Evolutionary conservation across 1,140 invertebrate genomes (phyloP).

Genomic region (Trigoniulus corallinus): DNA sequence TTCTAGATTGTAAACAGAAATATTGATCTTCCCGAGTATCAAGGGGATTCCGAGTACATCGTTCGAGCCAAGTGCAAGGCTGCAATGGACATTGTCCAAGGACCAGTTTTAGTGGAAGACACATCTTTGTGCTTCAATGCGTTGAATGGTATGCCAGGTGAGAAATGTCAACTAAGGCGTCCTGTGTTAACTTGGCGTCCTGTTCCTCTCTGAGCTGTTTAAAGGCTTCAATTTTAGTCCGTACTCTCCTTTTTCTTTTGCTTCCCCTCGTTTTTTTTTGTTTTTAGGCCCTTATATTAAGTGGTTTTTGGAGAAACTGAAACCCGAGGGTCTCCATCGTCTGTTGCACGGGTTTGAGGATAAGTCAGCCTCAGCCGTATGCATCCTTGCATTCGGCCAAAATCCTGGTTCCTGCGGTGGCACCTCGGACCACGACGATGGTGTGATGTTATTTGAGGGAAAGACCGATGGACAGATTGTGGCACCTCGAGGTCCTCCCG

Average conservation of each 20-base stretch:
- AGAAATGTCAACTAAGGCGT: no score
- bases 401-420: slow-evolving; percentile 25
- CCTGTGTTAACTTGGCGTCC: no score
- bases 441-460: slow-evolving; percentile 47
- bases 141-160: slow-evolving; percentile 64
- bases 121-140: slow-evolving; percentile 90
- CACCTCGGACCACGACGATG: no score
- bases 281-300: slow-evolving; percentile 82
- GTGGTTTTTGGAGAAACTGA: slow-evolving; percentile 86
- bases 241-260: background rate
- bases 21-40: slow-evolving; percentile 81
- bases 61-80: slow-evolving; percentile 64
- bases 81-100: slow-evolving; percentile 53
- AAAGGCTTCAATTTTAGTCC: background rate
- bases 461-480: slow-evolving; percentile 73
- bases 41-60: slow-evolving; percentile 79
- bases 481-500: slow-evolving; percentile 46
- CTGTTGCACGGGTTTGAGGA: slow-evolving; percentile 75
- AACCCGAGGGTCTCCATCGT: slow-evolving; percentile 60
- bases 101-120: slow-evolving; percentile 84
- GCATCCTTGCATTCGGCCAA: slow-evolving; percentile 66
- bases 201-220: background rate
- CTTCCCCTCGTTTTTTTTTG: background rate
- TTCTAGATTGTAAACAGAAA: slow-evolving; percentile 37
- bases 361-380: slow-evolving; percentile 79